Evolutionary conservation across 2,797 vertebrate genomes (phyloP).

Genomic region (Sebastes hopkinsi): DNA sequence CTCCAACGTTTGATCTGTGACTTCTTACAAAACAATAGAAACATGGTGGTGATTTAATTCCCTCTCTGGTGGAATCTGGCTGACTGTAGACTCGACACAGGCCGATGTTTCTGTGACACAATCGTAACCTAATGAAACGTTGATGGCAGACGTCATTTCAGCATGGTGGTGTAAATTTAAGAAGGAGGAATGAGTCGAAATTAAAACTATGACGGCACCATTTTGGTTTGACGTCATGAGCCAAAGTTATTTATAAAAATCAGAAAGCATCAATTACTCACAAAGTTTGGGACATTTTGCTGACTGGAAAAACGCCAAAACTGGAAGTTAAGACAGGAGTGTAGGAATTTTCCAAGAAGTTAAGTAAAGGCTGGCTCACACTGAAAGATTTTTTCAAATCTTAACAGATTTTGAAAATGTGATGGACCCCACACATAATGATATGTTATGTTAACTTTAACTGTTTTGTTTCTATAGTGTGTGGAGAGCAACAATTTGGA

Average conservation of each 20-base stretch:
- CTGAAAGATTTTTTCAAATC: too few relatives aligned
- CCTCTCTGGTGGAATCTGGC: not conserved
- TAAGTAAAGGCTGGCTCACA: not conserved
- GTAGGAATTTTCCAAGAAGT: not conserved
- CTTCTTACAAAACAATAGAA: conserved; percentile 17
- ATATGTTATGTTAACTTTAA: too few relatives aligned
- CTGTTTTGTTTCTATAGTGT: too few relatives aligned
- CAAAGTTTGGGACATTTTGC: not conserved
- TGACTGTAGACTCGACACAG: not conserved
- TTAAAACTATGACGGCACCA: not conserved
- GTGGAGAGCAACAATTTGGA: too few relatives aligned
- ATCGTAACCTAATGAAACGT: not conserved
- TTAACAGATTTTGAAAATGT: too few relatives aligned
- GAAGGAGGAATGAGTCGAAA: not conserved
- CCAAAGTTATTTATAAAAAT: not conserved
- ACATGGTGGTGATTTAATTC: not conserved
- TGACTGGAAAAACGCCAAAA: not conserved
- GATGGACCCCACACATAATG: rapidly evolving
- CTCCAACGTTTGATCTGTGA: conserved; percentile 40
- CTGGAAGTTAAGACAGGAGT: not conserved
- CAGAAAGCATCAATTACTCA: not conserved
- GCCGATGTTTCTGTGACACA: not conserved
- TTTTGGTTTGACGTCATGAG: not conserved
- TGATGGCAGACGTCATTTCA: not conserved
- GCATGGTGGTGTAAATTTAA: not conserved